These are phyloP conservation scores for Argentina silus DNA, from an alignment of 2,797 vertebrate species.

Conservation along the genomic window DNA sequence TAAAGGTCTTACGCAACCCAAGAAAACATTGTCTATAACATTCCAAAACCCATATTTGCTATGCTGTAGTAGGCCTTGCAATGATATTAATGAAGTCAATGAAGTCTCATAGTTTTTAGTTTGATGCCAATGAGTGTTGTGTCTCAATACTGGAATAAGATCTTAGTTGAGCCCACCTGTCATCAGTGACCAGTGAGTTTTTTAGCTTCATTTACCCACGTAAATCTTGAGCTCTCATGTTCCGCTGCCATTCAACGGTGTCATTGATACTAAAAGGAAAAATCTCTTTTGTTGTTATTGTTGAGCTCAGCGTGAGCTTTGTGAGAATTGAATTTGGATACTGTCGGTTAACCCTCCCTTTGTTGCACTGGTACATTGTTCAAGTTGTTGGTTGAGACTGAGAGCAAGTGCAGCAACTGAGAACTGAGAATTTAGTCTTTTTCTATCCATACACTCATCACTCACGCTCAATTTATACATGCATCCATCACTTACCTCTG, in stretches of 20 bases:
- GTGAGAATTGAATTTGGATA: slow-evolving; percentile 81
- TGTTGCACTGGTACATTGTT: slow-evolving; percentile 76
- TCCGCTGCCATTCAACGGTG: slow-evolving; percentile 73
- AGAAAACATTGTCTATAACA: too few species aligned
- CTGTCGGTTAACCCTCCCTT: slow-evolving; percentile 79
- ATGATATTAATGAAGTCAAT: not conserved
- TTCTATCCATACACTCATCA: slow-evolving; percentile 79
- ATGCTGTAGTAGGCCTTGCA: not conserved
- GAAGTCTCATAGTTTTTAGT: slow-evolving; percentile 13
- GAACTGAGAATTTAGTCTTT: slow-evolving; percentile 75
- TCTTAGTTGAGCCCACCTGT: slow-evolving; percentile 76
- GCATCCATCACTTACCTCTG: slow-evolving; percentile 81
- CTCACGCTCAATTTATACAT: slow-evolving; percentile 77
- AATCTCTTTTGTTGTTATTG: slow-evolving; percentile 81
- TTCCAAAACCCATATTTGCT: too few species aligned
- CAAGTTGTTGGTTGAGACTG: slow-evolving; percentile 64
- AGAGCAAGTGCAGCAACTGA: slow-evolving; percentile 69
- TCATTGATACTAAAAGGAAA: slow-evolving; percentile 80
- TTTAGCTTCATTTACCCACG: slow-evolving; percentile 79
- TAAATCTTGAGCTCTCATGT: slow-evolving; percentile 78
- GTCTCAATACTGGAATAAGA: slow-evolving; percentile 49
- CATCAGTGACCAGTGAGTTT: slow-evolving; percentile 77
- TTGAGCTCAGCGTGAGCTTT: slow-evolving; percentile 77
- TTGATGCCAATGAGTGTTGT: not conserved
- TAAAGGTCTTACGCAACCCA: too few species aligned